Evolutionary conservation across 2,113 vertebrate species (phyloP).

Genomic region (Synchiropus splendidus): DNA sequence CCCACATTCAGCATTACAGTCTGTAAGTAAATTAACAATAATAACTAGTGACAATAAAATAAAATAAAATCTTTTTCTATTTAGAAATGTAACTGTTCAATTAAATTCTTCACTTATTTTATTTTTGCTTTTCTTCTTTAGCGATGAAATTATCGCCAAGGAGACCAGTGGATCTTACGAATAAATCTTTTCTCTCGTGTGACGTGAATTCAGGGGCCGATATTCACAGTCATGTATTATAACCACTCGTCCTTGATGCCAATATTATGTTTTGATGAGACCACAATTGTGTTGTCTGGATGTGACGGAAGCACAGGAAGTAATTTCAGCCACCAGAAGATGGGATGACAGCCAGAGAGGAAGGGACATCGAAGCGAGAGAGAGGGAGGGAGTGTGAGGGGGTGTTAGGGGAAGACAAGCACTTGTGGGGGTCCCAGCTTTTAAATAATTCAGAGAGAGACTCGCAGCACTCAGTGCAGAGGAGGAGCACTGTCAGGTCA

Average conservation of each 20-base stretch:
- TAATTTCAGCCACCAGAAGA: slow-evolving; percentile 18
- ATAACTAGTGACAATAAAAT: too few relatives aligned
- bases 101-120: too few relatives aligned
- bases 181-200: too few relatives aligned
- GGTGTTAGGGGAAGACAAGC: slow-evolving; percentile 53
- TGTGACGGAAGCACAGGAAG: slow-evolving; percentile 26
- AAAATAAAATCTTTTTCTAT: too few relatives aligned
- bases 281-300: slow-evolving; percentile 19
- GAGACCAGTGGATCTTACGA: too few relatives aligned
- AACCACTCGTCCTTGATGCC: slow-evolving; percentile 2
- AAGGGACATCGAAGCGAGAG: slow-evolving; percentile 16
- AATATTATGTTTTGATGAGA: slow-evolving; percentile 9
- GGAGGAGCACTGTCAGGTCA: slow-evolving; percentile 45
- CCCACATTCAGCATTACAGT: too few relatives aligned
- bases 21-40: too few relatives aligned
- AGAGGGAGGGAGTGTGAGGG: slow-evolving; percentile 19
- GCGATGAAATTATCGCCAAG: too few relatives aligned
- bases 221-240: not conserved
- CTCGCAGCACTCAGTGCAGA: slow-evolving; percentile 59
- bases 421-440: slow-evolving; percentile 68
- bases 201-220: too few relatives aligned
- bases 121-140: too few relatives aligned
- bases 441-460: slow-evolving; percentile 69
- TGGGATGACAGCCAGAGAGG: slow-evolving; percentile 26
- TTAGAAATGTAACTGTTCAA: too few relatives aligned